phyloP scores from a whole-genome alignment of 2,797 vertebrate genomes.

The Ctenopoma kingsleyae region DNA sequence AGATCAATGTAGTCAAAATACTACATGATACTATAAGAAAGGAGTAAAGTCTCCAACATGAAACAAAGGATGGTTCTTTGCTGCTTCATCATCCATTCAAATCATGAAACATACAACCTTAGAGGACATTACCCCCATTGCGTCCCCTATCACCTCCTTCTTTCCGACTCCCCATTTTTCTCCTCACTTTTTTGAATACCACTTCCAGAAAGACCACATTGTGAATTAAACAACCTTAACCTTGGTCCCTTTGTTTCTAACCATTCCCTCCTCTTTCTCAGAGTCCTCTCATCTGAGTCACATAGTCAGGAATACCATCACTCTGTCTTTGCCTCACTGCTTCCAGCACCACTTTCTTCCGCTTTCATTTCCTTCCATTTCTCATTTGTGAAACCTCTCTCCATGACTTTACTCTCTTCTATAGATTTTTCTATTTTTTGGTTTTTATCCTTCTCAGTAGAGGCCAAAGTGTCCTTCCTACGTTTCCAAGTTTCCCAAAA shows the following conservation, averaged over 20 bases:
- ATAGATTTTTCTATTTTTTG: background rate
- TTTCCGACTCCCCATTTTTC: background rate
- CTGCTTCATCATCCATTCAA: too few relatives aligned
- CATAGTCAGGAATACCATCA: constrained; percentile 32
- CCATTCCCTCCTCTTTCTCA: constrained; percentile 14
- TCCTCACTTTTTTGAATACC: constrained; percentile 22
- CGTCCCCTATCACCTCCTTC: constrained; percentile 3
- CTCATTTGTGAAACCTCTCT: constrained; percentile 28
- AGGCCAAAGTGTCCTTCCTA: background rate
- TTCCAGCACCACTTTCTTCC: constrained; percentile 13
- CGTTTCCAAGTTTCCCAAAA: background rate
- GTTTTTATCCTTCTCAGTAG: background rate
- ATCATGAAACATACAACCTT: too few relatives aligned
- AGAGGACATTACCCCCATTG: too few relatives aligned
- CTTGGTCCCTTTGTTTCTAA: constrained; percentile 17
- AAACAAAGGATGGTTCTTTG: too few relatives aligned
- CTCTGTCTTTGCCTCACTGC: constrained; percentile 34
- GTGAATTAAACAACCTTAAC: constrained; percentile 35
- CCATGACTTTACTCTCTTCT: constrained; percentile 5
- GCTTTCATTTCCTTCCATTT: constrained; percentile 30
- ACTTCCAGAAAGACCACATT: constrained; percentile 34
- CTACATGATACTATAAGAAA: too few relatives aligned
- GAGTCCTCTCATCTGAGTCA: constrained; percentile 47
- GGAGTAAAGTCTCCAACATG: too few relatives aligned
- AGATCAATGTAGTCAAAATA: too few relatives aligned